These are phyloP conservation scores for Tyto alba DNA, from an alignment of 2,113 vertebrate species.

Conservation along the genomic window DNA sequence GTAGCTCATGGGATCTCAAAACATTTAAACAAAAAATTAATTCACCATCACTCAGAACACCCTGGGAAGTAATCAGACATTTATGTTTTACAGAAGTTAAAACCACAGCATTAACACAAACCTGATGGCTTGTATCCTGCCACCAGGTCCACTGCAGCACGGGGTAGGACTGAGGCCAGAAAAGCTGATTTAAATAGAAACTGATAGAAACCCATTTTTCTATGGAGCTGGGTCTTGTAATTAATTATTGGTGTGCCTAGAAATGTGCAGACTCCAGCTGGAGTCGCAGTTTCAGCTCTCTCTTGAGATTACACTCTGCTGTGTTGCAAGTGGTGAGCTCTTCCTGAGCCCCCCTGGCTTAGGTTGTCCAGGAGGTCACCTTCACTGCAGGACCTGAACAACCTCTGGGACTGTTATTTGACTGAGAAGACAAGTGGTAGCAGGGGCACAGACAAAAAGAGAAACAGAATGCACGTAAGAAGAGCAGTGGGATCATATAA, in stretches of 20 bases:
- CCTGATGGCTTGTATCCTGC: background rate
- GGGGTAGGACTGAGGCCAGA: background rate
- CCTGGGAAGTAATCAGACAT: background rate
- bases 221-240: background rate
- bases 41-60: background rate
- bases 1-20: background rate
- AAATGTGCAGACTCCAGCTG: background rate
- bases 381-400: background rate
- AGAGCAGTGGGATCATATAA: background rate
- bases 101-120: background rate
- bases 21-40: constrained; percentile 44
- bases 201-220: background rate
- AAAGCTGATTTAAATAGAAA: background rate
- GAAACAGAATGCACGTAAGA: background rate
- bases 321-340: background rate
- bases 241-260: background rate
- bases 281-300: background rate
- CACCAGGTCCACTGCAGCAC: background rate
- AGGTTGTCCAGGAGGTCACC: background rate
- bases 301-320: background rate
- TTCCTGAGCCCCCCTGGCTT: background rate
- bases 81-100: background rate
- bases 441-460: background rate
- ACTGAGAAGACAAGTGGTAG: background rate
- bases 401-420: background rate